Conservation (phyloP, 2,797 vertebrate species). For the Salarias fasciatus region DNA sequence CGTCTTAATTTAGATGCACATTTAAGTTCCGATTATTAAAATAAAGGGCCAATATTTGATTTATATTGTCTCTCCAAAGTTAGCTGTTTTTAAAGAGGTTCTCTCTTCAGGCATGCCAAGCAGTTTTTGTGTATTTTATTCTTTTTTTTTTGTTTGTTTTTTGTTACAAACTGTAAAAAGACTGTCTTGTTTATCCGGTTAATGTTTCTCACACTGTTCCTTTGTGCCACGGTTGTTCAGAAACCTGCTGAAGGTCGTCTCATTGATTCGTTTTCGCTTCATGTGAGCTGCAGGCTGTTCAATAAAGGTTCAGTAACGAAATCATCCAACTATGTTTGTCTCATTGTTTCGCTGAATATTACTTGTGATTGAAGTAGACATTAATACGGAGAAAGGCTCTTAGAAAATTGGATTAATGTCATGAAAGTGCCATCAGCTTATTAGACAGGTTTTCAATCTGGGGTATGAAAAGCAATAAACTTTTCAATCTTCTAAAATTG, state of each 20-base stretch:
- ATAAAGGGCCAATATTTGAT: slow-evolving; percentile 35
- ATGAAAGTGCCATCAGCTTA: no score
- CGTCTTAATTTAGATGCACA: slow-evolving; percentile 25
- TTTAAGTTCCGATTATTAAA: slow-evolving; percentile 2
- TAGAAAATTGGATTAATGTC: no score
- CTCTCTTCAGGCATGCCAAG: slow-evolving; percentile 29
- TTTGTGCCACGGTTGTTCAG: slow-evolving; percentile 17
- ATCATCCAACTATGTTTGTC: background rate
- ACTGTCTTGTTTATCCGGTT: slow-evolving; percentile 5
- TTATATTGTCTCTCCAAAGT: slow-evolving; percentile 22
- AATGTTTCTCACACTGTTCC: slow-evolving; percentile 5
- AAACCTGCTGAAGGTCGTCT: slow-evolving; percentile 5
- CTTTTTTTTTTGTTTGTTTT: slow-evolving; percentile 8
- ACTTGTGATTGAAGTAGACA: no score
- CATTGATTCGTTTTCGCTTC: background rate
- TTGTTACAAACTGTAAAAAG: slow-evolving; percentile 11
- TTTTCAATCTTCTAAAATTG: no score
- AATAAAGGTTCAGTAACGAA: slow-evolving; percentile 58
- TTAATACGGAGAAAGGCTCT: no score
- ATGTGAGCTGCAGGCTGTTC: background rate
- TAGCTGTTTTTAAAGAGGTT: background rate
- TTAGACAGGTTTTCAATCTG: no score
- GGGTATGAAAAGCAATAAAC: no score
- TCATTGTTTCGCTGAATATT: no score
- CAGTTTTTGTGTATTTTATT: slow-evolving; percentile 7